phyloP scores from a whole-genome alignment of 2,797 vertebrate species.

The Acrossocheilus wenchowensis region DNA sequence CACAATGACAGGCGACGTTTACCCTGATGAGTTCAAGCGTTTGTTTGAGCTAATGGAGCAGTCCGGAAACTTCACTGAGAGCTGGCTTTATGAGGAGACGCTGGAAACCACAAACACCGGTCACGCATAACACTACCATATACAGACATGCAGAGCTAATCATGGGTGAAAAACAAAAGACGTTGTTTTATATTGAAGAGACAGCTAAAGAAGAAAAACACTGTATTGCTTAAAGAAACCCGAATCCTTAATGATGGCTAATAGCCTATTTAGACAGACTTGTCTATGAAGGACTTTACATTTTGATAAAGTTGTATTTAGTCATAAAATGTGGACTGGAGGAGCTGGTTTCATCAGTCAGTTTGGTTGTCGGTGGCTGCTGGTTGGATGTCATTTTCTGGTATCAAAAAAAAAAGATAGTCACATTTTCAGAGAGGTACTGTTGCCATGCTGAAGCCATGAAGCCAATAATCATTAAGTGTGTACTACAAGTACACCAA shows the following conservation, averaged over 20 bases:
- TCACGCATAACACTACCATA: constrained; percentile 57
- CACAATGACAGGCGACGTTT: constrained; percentile 75
- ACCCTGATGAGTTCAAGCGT: constrained; percentile 84
- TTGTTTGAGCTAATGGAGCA: constrained; percentile 87
- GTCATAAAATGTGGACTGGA: background rate
- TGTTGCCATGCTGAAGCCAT: background rate
- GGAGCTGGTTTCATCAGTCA: background rate
- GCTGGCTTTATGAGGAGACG: constrained; percentile 85
- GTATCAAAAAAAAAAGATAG: background rate
- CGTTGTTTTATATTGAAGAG: background rate
- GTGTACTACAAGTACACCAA: background rate
- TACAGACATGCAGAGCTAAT: background rate
- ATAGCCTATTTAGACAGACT: background rate
- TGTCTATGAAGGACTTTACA: constrained; percentile 20
- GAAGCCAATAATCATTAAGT: background rate
- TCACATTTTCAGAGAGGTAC: background rate
- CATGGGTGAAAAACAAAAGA: background rate
- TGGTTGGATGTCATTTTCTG: background rate
- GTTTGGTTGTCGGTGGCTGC: background rate
- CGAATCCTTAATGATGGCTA: background rate
- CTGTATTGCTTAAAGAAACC: constrained; percentile 1
- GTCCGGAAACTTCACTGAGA: constrained; percentile 80
- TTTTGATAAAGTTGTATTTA: constrained; percentile 3
- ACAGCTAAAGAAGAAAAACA: background rate
- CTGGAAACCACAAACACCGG: constrained; percentile 71